These are phyloP conservation scores for Labeo rohita DNA, from an alignment of 2,113 vertebrate genomes.

Conservation along the genomic window DNA sequence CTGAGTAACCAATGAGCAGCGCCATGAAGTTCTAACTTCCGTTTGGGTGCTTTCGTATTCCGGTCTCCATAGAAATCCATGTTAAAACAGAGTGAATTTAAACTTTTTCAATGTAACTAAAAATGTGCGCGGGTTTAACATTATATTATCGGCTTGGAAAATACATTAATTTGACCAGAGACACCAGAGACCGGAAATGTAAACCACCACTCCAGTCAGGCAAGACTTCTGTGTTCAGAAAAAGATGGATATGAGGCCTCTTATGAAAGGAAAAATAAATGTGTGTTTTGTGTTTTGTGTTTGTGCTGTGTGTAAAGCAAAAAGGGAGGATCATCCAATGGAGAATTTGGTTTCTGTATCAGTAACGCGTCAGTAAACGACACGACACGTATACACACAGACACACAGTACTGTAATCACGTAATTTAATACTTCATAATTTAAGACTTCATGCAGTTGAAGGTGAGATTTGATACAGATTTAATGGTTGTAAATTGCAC, in stretches of 20 bases:
- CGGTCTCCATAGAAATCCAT: too few species aligned
- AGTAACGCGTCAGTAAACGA: not conserved
- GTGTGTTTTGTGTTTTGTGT: not conserved
- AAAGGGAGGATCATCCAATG: not conserved
- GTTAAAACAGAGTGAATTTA: too few species aligned
- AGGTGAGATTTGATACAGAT: constrained; percentile 16
- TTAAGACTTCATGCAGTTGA: constrained; percentile 10
- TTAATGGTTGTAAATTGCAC: constrained; percentile 8
- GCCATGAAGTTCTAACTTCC: too few species aligned
- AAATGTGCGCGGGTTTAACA: too few species aligned
- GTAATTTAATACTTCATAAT: constrained; percentile 25
- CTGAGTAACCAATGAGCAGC: too few species aligned
- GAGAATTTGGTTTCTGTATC: not conserved
- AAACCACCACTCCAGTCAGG: too few species aligned
- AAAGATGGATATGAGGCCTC: not conserved
- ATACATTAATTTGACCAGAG: too few species aligned
- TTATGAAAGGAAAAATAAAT: not conserved
- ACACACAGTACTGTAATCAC: not conserved
- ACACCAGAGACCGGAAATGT: too few species aligned
- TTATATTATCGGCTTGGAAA: too few species aligned
- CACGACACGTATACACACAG: not conserved
- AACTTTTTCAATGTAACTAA: too few species aligned
- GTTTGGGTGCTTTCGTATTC: too few species aligned
- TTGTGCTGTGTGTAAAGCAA: not conserved
- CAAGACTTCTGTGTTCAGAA: too few species aligned